These are phyloP conservation scores for Cryptoblepharus egeriae DNA, from an alignment of 2,797 vertebrate species.

Conservation along the genomic window DNA sequence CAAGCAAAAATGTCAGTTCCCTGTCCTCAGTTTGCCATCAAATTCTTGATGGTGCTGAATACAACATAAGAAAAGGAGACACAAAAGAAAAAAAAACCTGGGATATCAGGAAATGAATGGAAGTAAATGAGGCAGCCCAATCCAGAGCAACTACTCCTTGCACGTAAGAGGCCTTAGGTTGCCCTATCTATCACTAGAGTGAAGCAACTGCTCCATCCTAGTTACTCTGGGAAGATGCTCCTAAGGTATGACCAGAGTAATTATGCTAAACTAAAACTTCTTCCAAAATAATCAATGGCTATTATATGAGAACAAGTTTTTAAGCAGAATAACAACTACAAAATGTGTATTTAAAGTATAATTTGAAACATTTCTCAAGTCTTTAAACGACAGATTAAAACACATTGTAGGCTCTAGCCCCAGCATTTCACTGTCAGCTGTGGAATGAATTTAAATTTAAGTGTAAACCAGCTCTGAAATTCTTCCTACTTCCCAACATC, in stretches of 20 bases:
- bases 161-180: too few relatives aligned
- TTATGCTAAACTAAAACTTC: not conserved
- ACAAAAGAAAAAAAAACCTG: not conserved
- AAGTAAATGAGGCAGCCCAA: too few relatives aligned
- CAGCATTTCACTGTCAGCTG: too few relatives aligned
- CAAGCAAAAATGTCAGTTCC: not conserved
- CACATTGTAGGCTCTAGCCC: too few relatives aligned
- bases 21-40: not conserved
- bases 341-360: too few relatives aligned
- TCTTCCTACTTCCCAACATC: not conserved
- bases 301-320: not conserved
- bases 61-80: not conserved
- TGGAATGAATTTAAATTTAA: too few relatives aligned
- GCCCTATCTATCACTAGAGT: too few relatives aligned
- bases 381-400: too few relatives aligned
- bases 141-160: too few relatives aligned
- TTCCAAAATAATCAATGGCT: not conserved
- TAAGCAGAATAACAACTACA: not conserved
- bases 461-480: conserved; percentile 4
- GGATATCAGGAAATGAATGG: not conserved
- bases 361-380: too few relatives aligned
- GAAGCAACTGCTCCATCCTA: not conserved
- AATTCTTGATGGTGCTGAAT: not conserved
- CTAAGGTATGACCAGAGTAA: too few relatives aligned
- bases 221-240: too few relatives aligned